Conservation (phyloP, 1,140 invertebrate species). For the Hesperophylax magnus region DNA sequence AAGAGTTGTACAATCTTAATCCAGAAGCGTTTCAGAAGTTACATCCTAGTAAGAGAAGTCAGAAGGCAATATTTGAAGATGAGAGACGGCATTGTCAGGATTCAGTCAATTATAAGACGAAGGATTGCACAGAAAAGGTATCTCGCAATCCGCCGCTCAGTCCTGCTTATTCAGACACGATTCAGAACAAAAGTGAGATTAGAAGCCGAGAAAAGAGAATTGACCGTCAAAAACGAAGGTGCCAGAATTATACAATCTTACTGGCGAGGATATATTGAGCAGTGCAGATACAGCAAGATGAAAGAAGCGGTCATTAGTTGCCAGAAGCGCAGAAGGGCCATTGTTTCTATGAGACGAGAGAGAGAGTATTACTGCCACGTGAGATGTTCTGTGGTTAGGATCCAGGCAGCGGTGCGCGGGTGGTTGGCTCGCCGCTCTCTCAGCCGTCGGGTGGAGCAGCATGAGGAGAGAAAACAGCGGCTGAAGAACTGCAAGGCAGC, state of each 20-base stretch:
- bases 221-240: slow-evolving; percentile 64
- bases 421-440: slow-evolving; percentile 67
- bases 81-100: slow-evolving; percentile 60
- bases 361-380: slow-evolving; percentile 48
- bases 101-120: slow-evolving; percentile 63
- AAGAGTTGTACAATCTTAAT: slow-evolving; percentile 60
- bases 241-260: slow-evolving; percentile 75
- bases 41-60: slow-evolving; percentile 56
- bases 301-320: slow-evolving; percentile 62
- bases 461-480: not conserved
- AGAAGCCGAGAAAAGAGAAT: slow-evolving; percentile 47
- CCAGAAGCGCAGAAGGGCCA: slow-evolving; percentile 68
- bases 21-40: slow-evolving; percentile 62
- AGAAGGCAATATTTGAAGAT: slow-evolving; percentile 60
- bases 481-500: slow-evolving; percentile 65
- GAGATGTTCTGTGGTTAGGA: slow-evolving; percentile 59
- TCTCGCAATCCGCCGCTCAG: slow-evolving; percentile 58
- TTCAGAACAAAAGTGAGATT: slow-evolving; percentile 61
- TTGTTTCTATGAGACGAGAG: slow-evolving; percentile 61
- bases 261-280: slow-evolving; percentile 71
- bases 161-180: slow-evolving; percentile 61
- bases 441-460: slow-evolving; percentile 61
- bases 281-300: slow-evolving; percentile 61
- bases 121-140: slow-evolving; percentile 62
- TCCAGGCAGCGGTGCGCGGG: slow-evolving; percentile 68